Conservation (phyloP, 2,888 invertebrate genomes). For the Gastrophysa polygoni region DNA sequence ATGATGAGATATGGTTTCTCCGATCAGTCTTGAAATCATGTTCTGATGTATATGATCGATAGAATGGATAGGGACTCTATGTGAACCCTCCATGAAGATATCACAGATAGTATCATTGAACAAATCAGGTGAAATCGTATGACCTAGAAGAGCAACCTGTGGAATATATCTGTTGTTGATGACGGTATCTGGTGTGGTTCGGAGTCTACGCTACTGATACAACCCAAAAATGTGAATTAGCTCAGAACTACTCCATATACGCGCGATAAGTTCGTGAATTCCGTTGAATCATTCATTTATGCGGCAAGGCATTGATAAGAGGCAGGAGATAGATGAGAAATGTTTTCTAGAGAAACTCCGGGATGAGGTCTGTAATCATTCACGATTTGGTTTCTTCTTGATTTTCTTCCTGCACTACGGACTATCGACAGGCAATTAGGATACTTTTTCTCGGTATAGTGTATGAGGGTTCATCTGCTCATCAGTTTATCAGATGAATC, state of each 20-base stretch:
- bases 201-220: too few relatives aligned
- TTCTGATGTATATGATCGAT: too few relatives aligned
- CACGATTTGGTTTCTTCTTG: neutral
- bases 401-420: neutral
- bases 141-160: too few relatives aligned
- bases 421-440: neutral
- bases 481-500: neutral
- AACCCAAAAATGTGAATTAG: neutral
- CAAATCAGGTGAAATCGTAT: too few relatives aligned
- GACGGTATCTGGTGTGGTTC: too few relatives aligned
- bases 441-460: neutral
- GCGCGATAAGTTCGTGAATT: neutral
- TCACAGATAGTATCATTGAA: too few relatives aligned
- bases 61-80: too few relatives aligned
- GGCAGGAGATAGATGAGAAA: neutral
- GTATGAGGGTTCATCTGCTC: neutral
- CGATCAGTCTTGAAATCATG: too few relatives aligned
- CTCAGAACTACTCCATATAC: neutral
- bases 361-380: neutral
- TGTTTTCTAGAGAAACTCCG: neutral
- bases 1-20: too few relatives aligned
- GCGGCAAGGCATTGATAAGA: neutral
- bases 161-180: too few relatives aligned
- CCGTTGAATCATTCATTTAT: neutral
- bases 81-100: too few relatives aligned